phyloP scores from a whole-genome alignment of 2,797 vertebrate genomes.

The Heliangelus exortis region DNA sequence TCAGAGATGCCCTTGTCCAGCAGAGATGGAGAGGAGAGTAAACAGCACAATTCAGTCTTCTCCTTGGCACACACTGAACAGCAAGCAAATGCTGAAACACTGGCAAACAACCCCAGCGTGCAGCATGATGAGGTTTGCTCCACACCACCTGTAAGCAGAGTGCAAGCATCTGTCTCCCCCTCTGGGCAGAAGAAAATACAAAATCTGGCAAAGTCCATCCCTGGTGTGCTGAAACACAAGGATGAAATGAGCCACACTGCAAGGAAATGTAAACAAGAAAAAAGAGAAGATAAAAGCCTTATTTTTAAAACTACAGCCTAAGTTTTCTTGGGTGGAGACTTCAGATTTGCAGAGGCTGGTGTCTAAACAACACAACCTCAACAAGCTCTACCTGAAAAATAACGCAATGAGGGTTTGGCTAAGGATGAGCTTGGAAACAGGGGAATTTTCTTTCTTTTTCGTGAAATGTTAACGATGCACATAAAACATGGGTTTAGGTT shows the following conservation, averaged over 20 bases:
- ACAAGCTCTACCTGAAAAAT: not conserved
- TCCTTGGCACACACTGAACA: not conserved
- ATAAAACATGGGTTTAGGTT: not conserved
- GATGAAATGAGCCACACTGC: not conserved
- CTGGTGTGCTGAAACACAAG: not conserved
- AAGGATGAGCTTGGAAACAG: not conserved
- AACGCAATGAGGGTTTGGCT: not conserved
- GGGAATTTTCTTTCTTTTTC: not conserved
- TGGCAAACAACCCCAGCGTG: not conserved
- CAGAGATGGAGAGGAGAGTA: not conserved
- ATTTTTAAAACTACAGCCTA: not conserved
- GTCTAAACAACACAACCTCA: not conserved
- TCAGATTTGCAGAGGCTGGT: slow-evolving; percentile 2
- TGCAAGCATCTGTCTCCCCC: not conserved
- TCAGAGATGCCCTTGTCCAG: not conserved
- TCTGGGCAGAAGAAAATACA: not conserved
- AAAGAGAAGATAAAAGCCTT: not conserved
- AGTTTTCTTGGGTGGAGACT: not conserved
- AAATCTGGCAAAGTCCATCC: not conserved
- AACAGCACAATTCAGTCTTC: not conserved
- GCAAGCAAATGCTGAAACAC: slow-evolving; percentile 19
- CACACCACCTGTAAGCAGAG: not conserved
- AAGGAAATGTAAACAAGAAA: not conserved
- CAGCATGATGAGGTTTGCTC: not conserved
- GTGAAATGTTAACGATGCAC: not conserved